Conservation (phyloP, 2,113 vertebrate genomes). For the Australoheros scitulus region DNA sequence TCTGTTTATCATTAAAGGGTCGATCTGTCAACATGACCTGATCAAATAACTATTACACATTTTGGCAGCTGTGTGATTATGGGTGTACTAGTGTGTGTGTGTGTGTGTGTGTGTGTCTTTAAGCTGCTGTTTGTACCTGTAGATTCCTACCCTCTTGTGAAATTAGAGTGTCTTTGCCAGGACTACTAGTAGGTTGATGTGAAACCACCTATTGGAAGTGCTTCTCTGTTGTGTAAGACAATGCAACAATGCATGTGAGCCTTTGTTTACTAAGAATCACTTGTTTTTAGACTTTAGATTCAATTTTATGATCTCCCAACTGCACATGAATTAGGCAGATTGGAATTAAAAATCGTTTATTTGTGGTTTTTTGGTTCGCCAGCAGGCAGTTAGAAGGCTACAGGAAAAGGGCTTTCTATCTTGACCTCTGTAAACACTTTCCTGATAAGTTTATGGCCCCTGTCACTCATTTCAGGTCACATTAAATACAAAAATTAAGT, state of each 20-base stretch:
- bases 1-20: constrained; percentile 67
- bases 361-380: not conserved
- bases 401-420: not conserved
- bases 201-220: constrained; percentile 26
- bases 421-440: too few species aligned
- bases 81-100: not conserved
- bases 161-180: constrained; percentile 34
- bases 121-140: constrained; percentile 19
- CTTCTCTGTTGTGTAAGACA: constrained; percentile 19
- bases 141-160: constrained; percentile 36
- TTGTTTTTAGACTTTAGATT: not conserved
- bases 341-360: not conserved
- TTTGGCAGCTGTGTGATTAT: constrained; percentile 48
- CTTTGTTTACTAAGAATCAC: not conserved
- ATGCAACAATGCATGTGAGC: not conserved
- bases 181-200: constrained; percentile 42
- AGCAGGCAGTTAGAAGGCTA: not conserved
- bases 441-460: too few species aligned
- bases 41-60: constrained; percentile 70
- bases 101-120: not conserved
- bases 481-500: too few species aligned
- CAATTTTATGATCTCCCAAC: not conserved
- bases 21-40: constrained; percentile 74
- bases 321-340: not conserved
- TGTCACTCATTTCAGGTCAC: too few species aligned